Percentiles rank a stretch among this genome's conserved stretches.
Conservation (phyloP, 2,888 invertebrate genomes). For the Nymphalis urticae region DNA sequence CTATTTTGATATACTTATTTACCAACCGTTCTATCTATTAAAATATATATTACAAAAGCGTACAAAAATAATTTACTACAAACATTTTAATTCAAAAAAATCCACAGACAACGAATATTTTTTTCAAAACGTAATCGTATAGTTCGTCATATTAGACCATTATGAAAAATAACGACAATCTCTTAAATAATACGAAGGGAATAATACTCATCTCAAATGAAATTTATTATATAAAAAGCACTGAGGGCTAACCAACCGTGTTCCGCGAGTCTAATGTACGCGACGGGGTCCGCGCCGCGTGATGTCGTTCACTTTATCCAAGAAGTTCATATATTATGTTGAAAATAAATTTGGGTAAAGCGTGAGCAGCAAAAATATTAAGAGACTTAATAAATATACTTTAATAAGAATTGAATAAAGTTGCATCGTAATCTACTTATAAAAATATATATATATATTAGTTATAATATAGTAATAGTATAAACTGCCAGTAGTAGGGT, state of each 20-base stretch:
- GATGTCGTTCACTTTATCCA: conserved; percentile 22
- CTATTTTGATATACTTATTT: no score
- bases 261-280: conserved; percentile 34
- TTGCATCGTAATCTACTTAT: no score
- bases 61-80: no score
- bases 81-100: no score
- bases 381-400: no score
- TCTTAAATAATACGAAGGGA: not conserved
- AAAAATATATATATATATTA: no score
- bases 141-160: no score
- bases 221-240: conserved; percentile 24
- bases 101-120: not conserved
- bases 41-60: no score
- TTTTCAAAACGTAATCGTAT: not conserved
- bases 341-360: not conserved
- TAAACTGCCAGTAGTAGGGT: no score
- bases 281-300: conserved; percentile 29
- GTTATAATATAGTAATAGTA: no score
- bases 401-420: no score
- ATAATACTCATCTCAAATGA: conserved; percentile 12
- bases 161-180: not conserved
- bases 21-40: no score
- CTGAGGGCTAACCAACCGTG: conserved; percentile 39
- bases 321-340: conserved; percentile 1
- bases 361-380: not conserved